These are phyloP conservation scores for Drosophila setosimentum DNA, from an alignment of 2,888 invertebrate genomes.

Conservation along the genomic window DNA sequence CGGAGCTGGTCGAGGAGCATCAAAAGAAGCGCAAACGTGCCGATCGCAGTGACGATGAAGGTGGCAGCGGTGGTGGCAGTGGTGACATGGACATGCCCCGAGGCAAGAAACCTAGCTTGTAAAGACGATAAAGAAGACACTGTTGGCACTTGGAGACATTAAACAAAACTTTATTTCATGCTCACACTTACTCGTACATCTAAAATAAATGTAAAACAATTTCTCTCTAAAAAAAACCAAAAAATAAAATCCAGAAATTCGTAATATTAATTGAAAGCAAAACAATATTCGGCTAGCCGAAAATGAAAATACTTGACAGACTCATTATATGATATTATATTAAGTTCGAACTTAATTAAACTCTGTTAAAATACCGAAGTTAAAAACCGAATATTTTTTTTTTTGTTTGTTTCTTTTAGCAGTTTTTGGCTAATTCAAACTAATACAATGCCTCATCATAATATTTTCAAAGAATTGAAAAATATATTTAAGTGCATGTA, in stretches of 20 bases:
- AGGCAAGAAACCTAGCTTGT: slow-evolving; percentile 63
- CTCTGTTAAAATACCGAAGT: not conserved
- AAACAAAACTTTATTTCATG: slow-evolving; percentile 47
- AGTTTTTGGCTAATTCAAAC: not conserved
- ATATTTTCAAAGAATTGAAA: not conserved
- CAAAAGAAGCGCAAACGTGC: slow-evolving; percentile 83
- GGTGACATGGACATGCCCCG: slow-evolving; percentile 42
- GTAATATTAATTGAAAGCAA: slow-evolving; percentile 2
- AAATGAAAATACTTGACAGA: slow-evolving; percentile 8
- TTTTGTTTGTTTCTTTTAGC: not conserved
- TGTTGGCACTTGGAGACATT: slow-evolving; percentile 10
- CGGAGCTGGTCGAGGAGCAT: slow-evolving; percentile 84
- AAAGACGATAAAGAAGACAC: slow-evolving; percentile 8
- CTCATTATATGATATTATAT: slow-evolving; percentile 9
- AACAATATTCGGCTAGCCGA: slow-evolving; percentile 6
- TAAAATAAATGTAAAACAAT: slow-evolving; percentile 24
- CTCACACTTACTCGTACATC: slow-evolving; percentile 18
- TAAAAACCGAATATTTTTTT: not conserved
- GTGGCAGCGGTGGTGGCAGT: slow-evolving; percentile 62
- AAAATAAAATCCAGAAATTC: not conserved
- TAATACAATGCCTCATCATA: not conserved
- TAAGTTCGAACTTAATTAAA: not conserved
- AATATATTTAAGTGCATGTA: not conserved
- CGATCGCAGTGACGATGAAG: slow-evolving; percentile 73
- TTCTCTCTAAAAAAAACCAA: slow-evolving; percentile 4